Conservation (phyloP, 2,888 invertebrate genomes). For the Dendrolimus pini region DNA sequence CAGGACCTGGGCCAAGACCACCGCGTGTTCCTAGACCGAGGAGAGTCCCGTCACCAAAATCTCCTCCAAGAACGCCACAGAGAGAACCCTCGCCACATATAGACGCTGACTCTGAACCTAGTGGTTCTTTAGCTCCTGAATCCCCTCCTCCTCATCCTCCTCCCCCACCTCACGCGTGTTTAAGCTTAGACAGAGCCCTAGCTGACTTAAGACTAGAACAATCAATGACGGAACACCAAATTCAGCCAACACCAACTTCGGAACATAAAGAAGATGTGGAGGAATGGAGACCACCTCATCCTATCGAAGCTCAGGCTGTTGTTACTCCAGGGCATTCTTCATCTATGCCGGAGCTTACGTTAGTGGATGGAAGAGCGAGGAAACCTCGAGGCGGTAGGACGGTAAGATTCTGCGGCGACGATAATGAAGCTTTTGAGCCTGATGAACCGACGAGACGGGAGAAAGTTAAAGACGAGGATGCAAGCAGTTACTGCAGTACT, state of each 20-base stretch:
- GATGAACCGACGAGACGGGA: slow-evolving; percentile 53
- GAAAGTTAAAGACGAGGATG: slow-evolving; percentile 76
- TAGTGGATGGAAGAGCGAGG: slow-evolving; percentile 61
- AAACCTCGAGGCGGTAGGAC: slow-evolving; percentile 58
- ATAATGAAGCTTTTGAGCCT: slow-evolving; percentile 65
- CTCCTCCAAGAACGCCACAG: slow-evolving; percentile 79
- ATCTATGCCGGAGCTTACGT: slow-evolving; percentile 65
- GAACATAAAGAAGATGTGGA: slow-evolving; percentile 46
- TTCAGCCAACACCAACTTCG: slow-evolving; percentile 72
- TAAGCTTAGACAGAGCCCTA: slow-evolving; percentile 61
- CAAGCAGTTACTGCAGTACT: slow-evolving; percentile 89
- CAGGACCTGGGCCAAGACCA: slow-evolving; percentile 82
- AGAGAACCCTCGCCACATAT: slow-evolving; percentile 76
- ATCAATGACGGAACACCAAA: slow-evolving; percentile 81
- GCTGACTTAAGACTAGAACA: slow-evolving; percentile 79
- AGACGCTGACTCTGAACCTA: slow-evolving; percentile 78
- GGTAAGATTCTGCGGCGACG: slow-evolving; percentile 65
- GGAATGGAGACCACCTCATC: slow-evolving; percentile 73
- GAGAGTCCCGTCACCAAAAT: slow-evolving; percentile 71
- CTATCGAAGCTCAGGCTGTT: slow-evolving; percentile 65
- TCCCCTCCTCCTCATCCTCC: slow-evolving; percentile 71
- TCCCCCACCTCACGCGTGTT: slow-evolving; percentile 60
- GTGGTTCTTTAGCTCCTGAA: slow-evolving; percentile 74
- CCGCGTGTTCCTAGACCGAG: slow-evolving; percentile 77
- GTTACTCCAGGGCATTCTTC: slow-evolving; percentile 73